These are phyloP conservation scores for Pectinophora gossypiella DNA, from an alignment of 1,140 invertebrate genomes.

Conservation along the genomic window DNA sequence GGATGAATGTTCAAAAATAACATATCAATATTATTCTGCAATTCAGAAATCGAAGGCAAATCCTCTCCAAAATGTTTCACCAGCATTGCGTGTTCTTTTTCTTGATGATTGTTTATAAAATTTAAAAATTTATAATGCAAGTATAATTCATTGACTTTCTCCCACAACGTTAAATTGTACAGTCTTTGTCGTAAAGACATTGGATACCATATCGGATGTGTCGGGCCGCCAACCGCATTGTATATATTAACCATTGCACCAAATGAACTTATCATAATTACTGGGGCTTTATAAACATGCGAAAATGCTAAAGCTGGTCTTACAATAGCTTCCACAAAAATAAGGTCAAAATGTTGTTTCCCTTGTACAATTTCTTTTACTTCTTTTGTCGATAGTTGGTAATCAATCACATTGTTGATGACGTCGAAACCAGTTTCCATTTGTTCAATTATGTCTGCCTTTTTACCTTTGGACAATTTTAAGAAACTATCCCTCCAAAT, in stretches of 20 bases:
- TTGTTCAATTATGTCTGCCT: background rate
- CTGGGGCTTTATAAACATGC: background rate
- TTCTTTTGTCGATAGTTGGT: background rate
- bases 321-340: background rate
- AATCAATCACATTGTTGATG: background rate
- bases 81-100: background rate
- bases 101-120: background rate
- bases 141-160: background rate
- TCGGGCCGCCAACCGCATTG: background rate
- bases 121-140: background rate
- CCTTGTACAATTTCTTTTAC: background rate
- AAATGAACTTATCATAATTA: constrained; percentile 1
- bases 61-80: constrained; percentile 46
- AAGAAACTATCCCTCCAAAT: background rate
- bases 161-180: background rate
- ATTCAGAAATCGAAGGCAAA: constrained; percentile 48
- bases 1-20: constrained; percentile 74
- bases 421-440: background rate
- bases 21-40: constrained; percentile 71
- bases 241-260: no score
- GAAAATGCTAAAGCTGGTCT: background rate
- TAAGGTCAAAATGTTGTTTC: background rate
- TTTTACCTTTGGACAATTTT: background rate
- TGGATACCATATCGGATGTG: constrained; percentile 1
- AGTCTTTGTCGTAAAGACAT: background rate